Evolutionary conservation across 1,140 invertebrate genomes (phyloP).

Genomic region (Caerostris extrusa): DNA sequence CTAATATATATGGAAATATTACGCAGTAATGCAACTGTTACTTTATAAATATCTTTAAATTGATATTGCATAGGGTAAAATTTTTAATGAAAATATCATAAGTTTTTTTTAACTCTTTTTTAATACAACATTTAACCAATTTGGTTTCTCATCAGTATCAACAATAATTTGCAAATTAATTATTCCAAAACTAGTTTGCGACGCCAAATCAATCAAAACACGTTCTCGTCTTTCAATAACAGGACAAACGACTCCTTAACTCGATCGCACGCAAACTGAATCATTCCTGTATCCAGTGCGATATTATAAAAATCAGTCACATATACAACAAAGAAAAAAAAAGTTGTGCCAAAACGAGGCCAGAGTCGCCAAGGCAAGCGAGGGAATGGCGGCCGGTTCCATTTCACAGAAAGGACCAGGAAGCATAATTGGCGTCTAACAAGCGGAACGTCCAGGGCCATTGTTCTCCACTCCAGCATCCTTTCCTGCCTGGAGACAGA

Average conservation of each 20-base stretch:
- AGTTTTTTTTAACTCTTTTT: no score
- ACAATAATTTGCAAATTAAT: no score
- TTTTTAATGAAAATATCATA: no score
- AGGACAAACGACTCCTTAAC: neutral
- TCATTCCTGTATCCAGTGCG: neutral
- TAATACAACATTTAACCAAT: no score
- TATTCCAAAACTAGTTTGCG: neutral
- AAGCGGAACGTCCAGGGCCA: constrained; percentile 74
- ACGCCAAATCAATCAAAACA: neutral
- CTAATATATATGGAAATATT: no score
- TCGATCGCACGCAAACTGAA: neutral
- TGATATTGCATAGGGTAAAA: no score
- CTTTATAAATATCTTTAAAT: no score
- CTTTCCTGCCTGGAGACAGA: constrained; percentile 34
- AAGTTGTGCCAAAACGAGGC: neutral
- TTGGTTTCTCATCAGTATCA: no score
- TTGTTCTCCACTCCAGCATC: constrained; percentile 41
- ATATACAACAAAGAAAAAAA: no score
- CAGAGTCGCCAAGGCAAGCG: constrained; percentile 24
- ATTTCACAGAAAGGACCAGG: constrained; percentile 63
- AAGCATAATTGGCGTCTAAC: constrained; percentile 66
- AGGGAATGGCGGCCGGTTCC: constrained; percentile 22
- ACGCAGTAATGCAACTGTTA: no score
- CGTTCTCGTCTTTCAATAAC: neutral
- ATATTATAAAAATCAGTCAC: no score